Evolutionary conservation across 2,888 invertebrate species (phyloP).

Genomic region (Agriopis aurantiaria): DNA sequence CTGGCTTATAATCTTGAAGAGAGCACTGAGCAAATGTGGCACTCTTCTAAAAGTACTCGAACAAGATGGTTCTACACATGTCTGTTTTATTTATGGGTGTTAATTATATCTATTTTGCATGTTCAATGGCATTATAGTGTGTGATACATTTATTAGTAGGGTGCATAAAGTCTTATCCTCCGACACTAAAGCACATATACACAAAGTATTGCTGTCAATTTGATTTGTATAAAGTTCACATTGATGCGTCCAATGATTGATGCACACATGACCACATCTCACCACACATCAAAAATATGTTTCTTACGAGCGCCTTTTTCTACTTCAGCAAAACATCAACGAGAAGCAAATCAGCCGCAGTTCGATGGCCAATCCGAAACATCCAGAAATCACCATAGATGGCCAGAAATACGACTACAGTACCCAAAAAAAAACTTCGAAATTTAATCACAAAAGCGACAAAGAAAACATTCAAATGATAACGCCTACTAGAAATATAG

Average conservation of each 20-base stretch:
- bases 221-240: no score
- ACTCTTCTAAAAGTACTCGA: no score
- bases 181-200: no score
- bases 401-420: constrained; percentile 49
- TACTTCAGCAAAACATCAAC: constrained; percentile 79
- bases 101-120: no score
- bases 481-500: constrained; percentile 64
- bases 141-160: neutral
- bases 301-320: constrained; percentile 38
- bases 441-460: constrained; percentile 50
- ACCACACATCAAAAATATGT: no score
- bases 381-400: constrained; percentile 37
- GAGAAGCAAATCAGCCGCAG: constrained; percentile 84
- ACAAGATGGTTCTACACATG: no score
- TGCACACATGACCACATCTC: no score
- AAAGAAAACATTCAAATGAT: constrained; percentile 58
- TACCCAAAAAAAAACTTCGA: constrained; percentile 70
- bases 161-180: neutral
- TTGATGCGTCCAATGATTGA: no score
- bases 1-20: neutral
- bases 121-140: no score
- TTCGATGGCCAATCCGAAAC: constrained; percentile 71
- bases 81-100: no score
- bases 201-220: no score
- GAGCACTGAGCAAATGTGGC: no score